Percentiles rank a stretch among this genome's conserved stretches.
Conservation (phyloP, 2,888 invertebrate species). For the Hecatera dysodea region DNA sequence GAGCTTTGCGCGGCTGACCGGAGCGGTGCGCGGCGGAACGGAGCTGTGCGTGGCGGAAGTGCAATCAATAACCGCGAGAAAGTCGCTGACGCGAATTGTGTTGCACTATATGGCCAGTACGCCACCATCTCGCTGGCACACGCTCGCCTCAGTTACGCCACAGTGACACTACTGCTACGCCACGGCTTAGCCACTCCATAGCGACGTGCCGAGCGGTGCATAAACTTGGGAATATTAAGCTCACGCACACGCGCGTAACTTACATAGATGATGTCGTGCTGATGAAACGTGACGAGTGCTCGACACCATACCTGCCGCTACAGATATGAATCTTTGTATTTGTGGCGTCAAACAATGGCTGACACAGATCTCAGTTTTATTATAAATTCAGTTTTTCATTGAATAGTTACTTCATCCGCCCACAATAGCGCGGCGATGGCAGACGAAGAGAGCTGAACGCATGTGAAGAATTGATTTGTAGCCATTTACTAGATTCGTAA, state of each 20-base stretch:
- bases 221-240: background rate
- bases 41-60: background rate
- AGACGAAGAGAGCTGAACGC: too few species aligned
- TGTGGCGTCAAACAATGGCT: too few species aligned
- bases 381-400: background rate
- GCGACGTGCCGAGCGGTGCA: too few species aligned
- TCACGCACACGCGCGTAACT: background rate
- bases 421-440: too few species aligned
- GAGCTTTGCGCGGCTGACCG: background rate
- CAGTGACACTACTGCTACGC: background rate
- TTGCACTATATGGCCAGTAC: slow-evolving; percentile 8
- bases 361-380: background rate
- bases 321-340: background rate
- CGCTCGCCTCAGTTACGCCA: background rate
- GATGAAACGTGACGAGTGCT: too few species aligned
- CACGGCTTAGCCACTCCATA: background rate
- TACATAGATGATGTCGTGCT: background rate
- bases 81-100: slow-evolving; percentile 29
- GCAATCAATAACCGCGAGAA: slow-evolving; percentile 32
- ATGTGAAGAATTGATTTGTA: background rate
- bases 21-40: background rate
- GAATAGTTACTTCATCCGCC: background rate
- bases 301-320: background rate
- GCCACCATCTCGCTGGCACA: background rate
- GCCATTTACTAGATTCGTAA: background rate